Evolutionary conservation across 1,140 invertebrate species (phyloP).

Genomic region (Vanessa tameamea): DNA sequence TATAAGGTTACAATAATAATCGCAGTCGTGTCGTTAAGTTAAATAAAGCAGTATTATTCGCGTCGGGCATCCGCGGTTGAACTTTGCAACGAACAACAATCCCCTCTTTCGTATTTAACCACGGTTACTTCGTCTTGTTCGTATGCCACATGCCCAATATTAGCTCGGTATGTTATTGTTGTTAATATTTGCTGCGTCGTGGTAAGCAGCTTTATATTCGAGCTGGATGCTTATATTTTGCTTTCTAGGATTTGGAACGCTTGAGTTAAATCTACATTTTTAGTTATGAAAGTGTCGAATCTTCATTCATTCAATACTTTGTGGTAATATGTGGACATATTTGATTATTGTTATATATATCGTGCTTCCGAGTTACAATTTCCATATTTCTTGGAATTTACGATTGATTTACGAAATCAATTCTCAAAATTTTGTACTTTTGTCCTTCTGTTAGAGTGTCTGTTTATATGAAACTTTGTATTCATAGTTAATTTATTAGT

Average conservation of each 20-base stretch:
- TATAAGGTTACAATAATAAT: not conserved
- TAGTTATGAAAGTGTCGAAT: not conserved
- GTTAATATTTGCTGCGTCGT: conserved; percentile 22
- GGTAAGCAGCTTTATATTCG: conserved; percentile 18
- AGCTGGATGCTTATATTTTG: conserved; percentile 9
- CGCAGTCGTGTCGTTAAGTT: conserved; percentile 13
- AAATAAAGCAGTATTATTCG: conserved; percentile 37
- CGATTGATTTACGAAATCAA: too few species aligned
- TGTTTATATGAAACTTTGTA: too few species aligned
- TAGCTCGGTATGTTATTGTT: conserved; percentile 29
- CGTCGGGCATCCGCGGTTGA: conserved; percentile 57
- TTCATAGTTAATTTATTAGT: too few species aligned
- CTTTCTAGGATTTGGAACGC: not conserved
- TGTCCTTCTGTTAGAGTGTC: too few species aligned
- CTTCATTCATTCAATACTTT: too few species aligned
- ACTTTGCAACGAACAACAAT: conserved; percentile 63
- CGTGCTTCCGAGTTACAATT: too few species aligned
- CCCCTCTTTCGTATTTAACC: conserved; percentile 72
- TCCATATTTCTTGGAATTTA: too few species aligned
- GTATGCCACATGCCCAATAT: conserved; percentile 31
- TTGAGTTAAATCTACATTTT: not conserved
- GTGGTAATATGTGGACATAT: too few species aligned
- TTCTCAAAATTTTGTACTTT: too few species aligned
- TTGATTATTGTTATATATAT: too few species aligned
- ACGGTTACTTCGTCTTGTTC: conserved; percentile 55